phyloP scores from a whole-genome alignment of 23 tunicate genomes.

The Trididemnum clinides region DNA sequence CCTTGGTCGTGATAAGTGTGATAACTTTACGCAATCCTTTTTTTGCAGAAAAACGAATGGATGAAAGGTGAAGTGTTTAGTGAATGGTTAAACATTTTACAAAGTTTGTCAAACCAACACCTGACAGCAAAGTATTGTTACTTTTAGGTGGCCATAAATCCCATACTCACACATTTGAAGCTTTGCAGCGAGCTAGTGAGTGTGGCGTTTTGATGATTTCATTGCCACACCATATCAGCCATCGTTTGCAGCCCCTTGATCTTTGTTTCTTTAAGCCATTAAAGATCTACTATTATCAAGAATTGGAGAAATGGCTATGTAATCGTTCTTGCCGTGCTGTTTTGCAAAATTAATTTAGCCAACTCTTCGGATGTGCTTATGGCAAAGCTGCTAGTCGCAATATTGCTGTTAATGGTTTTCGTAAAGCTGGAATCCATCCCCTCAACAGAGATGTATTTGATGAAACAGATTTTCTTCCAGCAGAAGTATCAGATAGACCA shows the following conservation, averaged over 20 bases:
- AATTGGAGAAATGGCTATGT: constrained; percentile 33
- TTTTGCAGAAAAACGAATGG: constrained; percentile 46
- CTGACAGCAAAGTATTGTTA: neutral
- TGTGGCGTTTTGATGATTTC: constrained; percentile 40
- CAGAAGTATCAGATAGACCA: constrained; percentile 4
- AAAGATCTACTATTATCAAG: constrained; percentile 22
- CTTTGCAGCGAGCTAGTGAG: constrained; percentile 9
- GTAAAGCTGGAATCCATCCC: constrained; percentile 32
- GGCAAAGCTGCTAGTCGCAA: constrained; percentile 34
- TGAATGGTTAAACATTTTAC: constrained; percentile 40
- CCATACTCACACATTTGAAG: constrained; percentile 21
- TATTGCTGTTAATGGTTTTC: constrained; percentile 38
- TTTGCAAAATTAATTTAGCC: constrained; percentile 2
- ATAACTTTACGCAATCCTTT: too few relatives aligned
- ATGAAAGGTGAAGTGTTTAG: constrained; percentile 24
- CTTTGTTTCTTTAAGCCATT: constrained; percentile 38
- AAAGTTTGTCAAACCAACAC: constrained; percentile 6
- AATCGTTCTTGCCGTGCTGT: constrained; percentile 35
- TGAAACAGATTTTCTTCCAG: neutral
- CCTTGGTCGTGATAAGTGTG: too few relatives aligned
- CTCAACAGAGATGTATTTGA: constrained; percentile 17
- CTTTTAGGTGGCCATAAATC: constrained; percentile 41
- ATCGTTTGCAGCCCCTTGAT: constrained; percentile 33
- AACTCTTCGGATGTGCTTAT: constrained; percentile 35
- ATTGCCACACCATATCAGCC: constrained; percentile 40